Evolutionary conservation across 1,140 invertebrate species (phyloP), one percentile per base, ranked within the genome.

Genomic region (Pseudomyrmex pallidus): DNA sequence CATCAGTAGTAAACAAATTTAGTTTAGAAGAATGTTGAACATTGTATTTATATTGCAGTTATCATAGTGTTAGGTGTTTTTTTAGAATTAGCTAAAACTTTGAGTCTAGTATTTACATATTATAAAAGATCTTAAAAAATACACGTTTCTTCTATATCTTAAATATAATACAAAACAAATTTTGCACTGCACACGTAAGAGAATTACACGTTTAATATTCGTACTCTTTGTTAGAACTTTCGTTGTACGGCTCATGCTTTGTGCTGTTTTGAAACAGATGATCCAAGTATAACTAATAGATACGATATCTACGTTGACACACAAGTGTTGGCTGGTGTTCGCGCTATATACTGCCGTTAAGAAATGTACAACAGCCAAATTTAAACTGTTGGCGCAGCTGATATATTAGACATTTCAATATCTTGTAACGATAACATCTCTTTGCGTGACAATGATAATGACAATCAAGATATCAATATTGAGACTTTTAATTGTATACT

Each of bases 301-400:
- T 67, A 82, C 35, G 67, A 87, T 85, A 88, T 88, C 72, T 35
- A 74, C 63, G 46, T 22, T 63, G 72, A 76, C 70, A 82, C 63
- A 67, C 25, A 20, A 78, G 15, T 12, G 20, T 20, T 20, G n/a
- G 59, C n/a, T 46, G 52, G 46, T 64, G 35, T 50, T 84, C 25
- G 48, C 62, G 48, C 62, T 70, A 85, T 85, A 83, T 84, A 62
- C 73, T 89, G 17, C 17, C 74, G 82, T 89, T 35, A 85, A 77
- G 74, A 86, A 87, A 87, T 85, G 72, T 73, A 80, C 84, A 86
- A 90, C 83, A 74, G 78, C 77, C 87, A 91, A 90, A 86, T 92
- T 92, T 86, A 86, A 91, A 91, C 85, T 83, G 68, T 64, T 85
- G 83, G 54, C 70, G 74, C 62, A 87, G 83, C 86, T 87, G 85